Evolutionary conservation across 1,140 invertebrate species (phyloP), one percentile per base, ranked within the genome.

Genomic region (Drosophila tsacasi): DNA sequence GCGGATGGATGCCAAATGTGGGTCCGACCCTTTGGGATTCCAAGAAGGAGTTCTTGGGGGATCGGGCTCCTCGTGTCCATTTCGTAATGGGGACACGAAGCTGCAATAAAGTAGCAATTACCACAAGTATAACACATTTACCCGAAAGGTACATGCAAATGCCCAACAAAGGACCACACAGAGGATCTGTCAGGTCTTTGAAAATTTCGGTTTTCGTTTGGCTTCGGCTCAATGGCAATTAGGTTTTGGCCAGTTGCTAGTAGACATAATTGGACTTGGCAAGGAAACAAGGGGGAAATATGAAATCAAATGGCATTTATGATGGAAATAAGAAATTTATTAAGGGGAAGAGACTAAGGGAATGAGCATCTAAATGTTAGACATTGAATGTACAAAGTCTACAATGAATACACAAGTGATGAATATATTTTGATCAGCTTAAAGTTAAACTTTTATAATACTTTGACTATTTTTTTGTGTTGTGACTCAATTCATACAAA

Each of bases 41-140:
- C 39, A n/a, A n/a, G n/a, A n/a, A n/a, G n/a, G n/a, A n/a, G n/a
- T 25, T 19, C 19, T 30, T 13, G 44, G 40, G 15, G 15, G 23
- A 60, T 35, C 21, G 15, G 15, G 23, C 63, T 35, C 21, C 62
- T 59, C 19, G 37, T 71, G 66, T 46, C 57, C 67, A 44, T 73
- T 79, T 85, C 62, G 68, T 86, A 40, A 64, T 76, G 60, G 61
- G 71, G 50, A 59, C 63, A 80, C 46, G 32, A 40, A 62, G 49
- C 63, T 57, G 77, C 80, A 55, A 80, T 86, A 87, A 87, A 87
- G 66, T 80, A 77, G 60, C 83, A 86, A 86, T 87, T 87, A 83
- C 62, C 73, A 67, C 57, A 71, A 63, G 61, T 60, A 39, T 9
- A 81, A 27, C 69, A 78, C 67, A 60, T 27, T 50, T 50, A 21